Percentiles rank a stretch among this genome's conserved stretches.
Evolutionary conservation across 2,888 invertebrate species (phyloP).

Genomic region (Pantelozetes paolii): DNA sequence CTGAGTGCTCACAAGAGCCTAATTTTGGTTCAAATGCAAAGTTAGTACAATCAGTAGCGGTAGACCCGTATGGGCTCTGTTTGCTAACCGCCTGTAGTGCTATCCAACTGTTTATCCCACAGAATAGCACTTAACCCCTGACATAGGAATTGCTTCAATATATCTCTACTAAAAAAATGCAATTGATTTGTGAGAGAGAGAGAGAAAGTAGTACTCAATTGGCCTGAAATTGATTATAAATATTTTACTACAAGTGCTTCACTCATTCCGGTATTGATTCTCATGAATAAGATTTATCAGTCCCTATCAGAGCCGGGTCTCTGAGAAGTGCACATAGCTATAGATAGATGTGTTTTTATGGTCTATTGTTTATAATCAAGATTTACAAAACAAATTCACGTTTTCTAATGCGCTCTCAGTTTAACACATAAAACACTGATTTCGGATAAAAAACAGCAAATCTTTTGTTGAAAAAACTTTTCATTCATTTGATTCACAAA

Average conservation of each 20-base stretch:
- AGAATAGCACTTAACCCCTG: slow-evolving; percentile 36
- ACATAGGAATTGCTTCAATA: not conserved
- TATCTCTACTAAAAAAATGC: slow-evolving; percentile 32
- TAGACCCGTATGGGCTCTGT: not conserved
- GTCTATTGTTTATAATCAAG: slow-evolving; percentile 3
- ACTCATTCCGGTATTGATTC: slow-evolving; percentile 4
- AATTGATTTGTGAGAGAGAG: slow-evolving; percentile 38
- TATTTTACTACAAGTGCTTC: no score
- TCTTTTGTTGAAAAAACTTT: no score
- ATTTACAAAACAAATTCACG: slow-evolving; percentile 30
- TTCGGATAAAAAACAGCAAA: no score
- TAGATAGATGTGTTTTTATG: not conserved
- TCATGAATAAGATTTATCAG: no score
- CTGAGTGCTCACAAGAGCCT: not conserved
- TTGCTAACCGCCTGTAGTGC: slow-evolving; percentile 31
- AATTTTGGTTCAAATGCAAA: slow-evolving; percentile 4
- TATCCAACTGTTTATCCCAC: slow-evolving; percentile 37
- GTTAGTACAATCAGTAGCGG: slow-evolving; percentile 25
- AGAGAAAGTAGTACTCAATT: slow-evolving; percentile 5
- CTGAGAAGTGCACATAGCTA: not conserved
- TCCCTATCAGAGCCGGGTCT: not conserved
- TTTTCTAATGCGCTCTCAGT: slow-evolving; percentile 10
- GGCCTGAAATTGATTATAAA: not conserved
- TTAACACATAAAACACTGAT: not conserved
- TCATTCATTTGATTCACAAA: no score